Evolutionary conservation across 2,113 vertebrate genomes (phyloP), one percentile per base, ranked within the genome.

Genomic region (Arenaria interpres): DNA sequence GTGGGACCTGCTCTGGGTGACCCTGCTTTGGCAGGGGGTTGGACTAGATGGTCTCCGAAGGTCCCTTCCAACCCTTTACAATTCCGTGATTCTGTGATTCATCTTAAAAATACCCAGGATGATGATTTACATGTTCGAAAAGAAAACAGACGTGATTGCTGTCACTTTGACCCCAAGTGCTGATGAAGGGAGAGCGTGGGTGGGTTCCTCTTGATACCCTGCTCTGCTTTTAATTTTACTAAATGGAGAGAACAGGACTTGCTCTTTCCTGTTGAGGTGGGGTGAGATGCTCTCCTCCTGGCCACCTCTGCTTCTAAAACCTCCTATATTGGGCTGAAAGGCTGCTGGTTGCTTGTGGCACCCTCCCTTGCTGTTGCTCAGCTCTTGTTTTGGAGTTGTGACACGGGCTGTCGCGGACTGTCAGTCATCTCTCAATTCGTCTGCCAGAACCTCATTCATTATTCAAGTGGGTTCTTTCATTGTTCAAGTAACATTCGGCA

Each of bases 161-260:
- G 53, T 57, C 25, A 16, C 71, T 89, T 87, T 87, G 86, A 91
- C 71, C 74, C n/a, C 18, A 18, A 53, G 30, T 50, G 35, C 41
- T 69, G 85, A 53, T 82, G 57, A 62, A 73, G 41, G 41, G 48
- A 63, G 20, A 35, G 18, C 0, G 10, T 87, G 60, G 24, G 37
- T 53, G 67, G 53, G 10, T 41, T 91, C 37, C 50, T 89, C 39
- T 62, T 45, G 85, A 69, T 91, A 78, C 45, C 46, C 66, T 92
- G 91, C 88, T 91, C 50, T 83, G 23, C 45, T 96, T 71, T 91
- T 94, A 27, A 73, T 93, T 97, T 94, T 84, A 25, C 79, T 93
- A 88, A 93, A 89, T 35, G 24, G 80, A 68, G 74, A 82, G 50
- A 83, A 33, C 5, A 94, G 80, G 91, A 95, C 30, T 21, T 80